Base-by-base conservation (phyloP, 1,140 invertebrate species). In the Acromyrmex heyeri region DNA sequence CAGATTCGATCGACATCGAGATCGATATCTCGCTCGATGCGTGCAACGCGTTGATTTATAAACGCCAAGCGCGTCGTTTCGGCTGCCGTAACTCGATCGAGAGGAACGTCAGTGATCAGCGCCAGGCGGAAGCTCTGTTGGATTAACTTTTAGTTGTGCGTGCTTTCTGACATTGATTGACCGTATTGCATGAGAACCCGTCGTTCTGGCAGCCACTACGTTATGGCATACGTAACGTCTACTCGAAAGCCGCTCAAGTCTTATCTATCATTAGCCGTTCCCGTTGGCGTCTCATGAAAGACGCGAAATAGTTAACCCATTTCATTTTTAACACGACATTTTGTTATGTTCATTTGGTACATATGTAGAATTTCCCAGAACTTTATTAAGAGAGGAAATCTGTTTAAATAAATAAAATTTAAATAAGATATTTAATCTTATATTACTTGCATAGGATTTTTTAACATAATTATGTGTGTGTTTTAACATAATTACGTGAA, bases 111-210 rank as follows among this genome's bases (percentile, higher is more conserved):
- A 81, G n/a, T 75, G 79, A 83, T 83, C 59, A 30, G 14, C 48
- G 70, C 57, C 73, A 24, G 21, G 79, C 88, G 90, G 86, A 92
- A 92, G 85, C 87, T 85, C 59, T 82, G 72, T 86, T 65, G 91
- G 89, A 93, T 94, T 92, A 88, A 87, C 88, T 93, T 92, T 92
- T 87, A 88, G 64, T 75, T 75, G 78, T 86, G 89, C 88, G 83
- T 87, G 89, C 53, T 75, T 90, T 89, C 87, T 87, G 86, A 90
- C 89, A 86, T 90, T 91, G 92, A 92, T 91, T 87, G 89, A 89
- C 76, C 14, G 61, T 50, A 24, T 27, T 44, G 55, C 62, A 61
- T 61, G 85, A 85, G 85, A 82, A 76, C 53, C 34, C 75, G 73
- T 64, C 44, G 67, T 50, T 67, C 65, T 59, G 34, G 12, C 61